phyloP scores from a whole-genome alignment of 1,140 invertebrate species.

The Temnothorax curvispinosus region DNA sequence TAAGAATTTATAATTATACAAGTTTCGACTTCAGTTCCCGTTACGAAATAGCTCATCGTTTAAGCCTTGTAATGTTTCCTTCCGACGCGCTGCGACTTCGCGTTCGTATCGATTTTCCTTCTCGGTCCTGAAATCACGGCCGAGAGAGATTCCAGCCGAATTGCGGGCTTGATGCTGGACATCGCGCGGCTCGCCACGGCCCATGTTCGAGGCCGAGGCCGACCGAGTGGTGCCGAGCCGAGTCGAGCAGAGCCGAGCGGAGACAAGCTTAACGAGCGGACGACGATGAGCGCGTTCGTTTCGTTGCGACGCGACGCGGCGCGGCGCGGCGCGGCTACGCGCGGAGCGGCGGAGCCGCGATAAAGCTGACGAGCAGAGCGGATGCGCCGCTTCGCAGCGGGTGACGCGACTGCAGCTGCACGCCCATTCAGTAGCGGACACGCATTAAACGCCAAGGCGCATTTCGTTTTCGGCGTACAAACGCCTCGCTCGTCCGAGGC shows the following conservation, averaged over 20 bases:
- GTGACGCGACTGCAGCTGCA: slow-evolving; percentile 44
- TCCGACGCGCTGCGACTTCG: background rate
- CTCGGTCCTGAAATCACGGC: slow-evolving; percentile 9
- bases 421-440: slow-evolving; percentile 57
- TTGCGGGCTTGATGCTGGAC: slow-evolving; percentile 48
- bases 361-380: slow-evolving; percentile 60
- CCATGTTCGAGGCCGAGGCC: slow-evolving; percentile 13
- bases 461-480: background rate
- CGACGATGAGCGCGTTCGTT: slow-evolving; percentile 4
- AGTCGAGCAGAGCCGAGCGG: slow-evolving; percentile 47
- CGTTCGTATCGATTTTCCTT: background rate
- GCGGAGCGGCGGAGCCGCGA: slow-evolving; percentile 58
- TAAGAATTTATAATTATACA: background rate
- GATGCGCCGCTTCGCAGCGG: slow-evolving; percentile 61
- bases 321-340: background rate
- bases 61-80: too few relatives aligned
- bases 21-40: background rate
- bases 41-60: background rate
- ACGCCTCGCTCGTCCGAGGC: background rate
- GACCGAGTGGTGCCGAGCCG: slow-evolving; percentile 48
- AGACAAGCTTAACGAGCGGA: slow-evolving; percentile 41
- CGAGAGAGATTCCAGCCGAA: slow-evolving; percentile 36
- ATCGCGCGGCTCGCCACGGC: slow-evolving; percentile 39
- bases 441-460: slow-evolving; percentile 31
- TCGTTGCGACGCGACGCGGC: background rate